These are phyloP conservation scores for Cephus cinctus DNA, from an alignment of 1,140 invertebrate species.

Conservation along the genomic window DNA sequence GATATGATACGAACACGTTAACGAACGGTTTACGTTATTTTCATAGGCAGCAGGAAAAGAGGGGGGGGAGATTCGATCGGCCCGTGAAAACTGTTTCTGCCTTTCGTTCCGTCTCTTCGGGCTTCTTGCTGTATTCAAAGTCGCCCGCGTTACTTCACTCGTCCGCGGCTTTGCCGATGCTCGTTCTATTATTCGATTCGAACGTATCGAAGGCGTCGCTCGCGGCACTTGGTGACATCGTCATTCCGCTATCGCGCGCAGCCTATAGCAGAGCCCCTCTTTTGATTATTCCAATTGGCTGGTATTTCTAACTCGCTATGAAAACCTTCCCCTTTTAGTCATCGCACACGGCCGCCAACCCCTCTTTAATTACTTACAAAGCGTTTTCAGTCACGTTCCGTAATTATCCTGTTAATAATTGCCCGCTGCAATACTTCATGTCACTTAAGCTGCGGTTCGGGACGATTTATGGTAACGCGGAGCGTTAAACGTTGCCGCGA, in stretches of 20 bases:
- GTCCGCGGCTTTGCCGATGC: not conserved
- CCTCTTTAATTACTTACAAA: slow-evolving; percentile 39
- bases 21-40: too few relatives aligned
- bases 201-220: slow-evolving; percentile 24
- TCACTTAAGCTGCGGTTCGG: too few relatives aligned
- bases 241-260: slow-evolving; percentile 23
- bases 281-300: not conserved
- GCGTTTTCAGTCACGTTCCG: slow-evolving; percentile 23
- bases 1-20: too few relatives aligned
- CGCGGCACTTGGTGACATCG: slow-evolving; percentile 43
- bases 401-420: slow-evolving; percentile 37
- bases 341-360: too few relatives aligned
- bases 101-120: too few relatives aligned
- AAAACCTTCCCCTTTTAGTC: not conserved
- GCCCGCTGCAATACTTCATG: too few relatives aligned
- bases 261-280: too few relatives aligned
- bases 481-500: too few relatives aligned
- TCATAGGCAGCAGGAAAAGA: too few relatives aligned
- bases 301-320: not conserved
- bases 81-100: too few relatives aligned
- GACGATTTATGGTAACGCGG: too few relatives aligned
- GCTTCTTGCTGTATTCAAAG: slow-evolving; percentile 18
- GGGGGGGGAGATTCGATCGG: too few relatives aligned
- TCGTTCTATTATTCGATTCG: slow-evolving; percentile 30
- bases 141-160: slow-evolving; percentile 4